Conservation (phyloP, 2,113 vertebrate species). For the Daubentonia madagascariensis region DNA sequence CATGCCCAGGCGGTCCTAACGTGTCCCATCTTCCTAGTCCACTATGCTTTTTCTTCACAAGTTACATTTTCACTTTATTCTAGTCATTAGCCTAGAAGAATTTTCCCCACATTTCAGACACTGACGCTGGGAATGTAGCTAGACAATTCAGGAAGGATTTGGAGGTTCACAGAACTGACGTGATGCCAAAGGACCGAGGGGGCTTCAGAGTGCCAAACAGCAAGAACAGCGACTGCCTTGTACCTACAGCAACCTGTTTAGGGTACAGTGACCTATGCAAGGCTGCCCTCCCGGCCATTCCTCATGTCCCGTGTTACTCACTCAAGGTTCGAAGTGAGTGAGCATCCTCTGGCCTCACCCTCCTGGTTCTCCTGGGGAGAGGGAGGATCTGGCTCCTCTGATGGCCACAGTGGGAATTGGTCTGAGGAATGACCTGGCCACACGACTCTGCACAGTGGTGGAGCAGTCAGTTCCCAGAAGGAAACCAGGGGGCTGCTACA, state of each 20-base stretch:
- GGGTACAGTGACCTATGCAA: background rate
- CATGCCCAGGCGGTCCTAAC: background rate
- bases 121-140: background rate
- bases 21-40: background rate
- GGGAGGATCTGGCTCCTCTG: background rate
- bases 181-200: background rate
- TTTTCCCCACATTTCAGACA: background rate
- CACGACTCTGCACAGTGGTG: accelerated
- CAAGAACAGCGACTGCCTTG: background rate
- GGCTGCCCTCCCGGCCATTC: background rate
- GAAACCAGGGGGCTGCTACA: background rate
- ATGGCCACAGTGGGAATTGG: background rate
- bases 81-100: background rate
- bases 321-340: no score
- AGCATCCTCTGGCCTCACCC: background rate
- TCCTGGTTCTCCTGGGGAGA: background rate
- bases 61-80: background rate
- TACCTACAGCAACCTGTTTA: background rate
- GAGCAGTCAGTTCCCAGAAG: background rate
- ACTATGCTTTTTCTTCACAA: no score
- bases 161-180: background rate
- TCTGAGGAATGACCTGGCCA: background rate
- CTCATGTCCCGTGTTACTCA: background rate
- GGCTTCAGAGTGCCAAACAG: background rate
- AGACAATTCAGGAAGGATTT: background rate